Evolutionary conservation across 2,888 invertebrate species (phyloP), one percentile per base, ranked within the genome.

Genomic region (Sminthurides aquaticus): DNA sequence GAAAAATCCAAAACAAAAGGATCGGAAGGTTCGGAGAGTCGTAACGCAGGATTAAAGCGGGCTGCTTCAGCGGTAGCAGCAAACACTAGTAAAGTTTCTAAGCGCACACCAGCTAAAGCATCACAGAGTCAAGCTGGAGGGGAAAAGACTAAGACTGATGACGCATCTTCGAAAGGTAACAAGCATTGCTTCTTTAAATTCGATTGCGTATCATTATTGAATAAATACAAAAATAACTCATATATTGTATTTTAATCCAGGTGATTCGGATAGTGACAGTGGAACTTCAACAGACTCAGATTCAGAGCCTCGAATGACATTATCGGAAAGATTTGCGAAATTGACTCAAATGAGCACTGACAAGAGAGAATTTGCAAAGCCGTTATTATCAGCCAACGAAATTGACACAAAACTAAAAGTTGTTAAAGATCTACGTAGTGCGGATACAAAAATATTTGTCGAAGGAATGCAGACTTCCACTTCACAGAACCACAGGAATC

Each of bases 341-440:
- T 90, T 92, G 86, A 91, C 91, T 25, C 91, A 91, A 77, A 91
- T 91, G 90, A 89, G 89, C 68, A 87, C 89, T 2, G 91, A 91
- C 78, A 83, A 91, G 15, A 84, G 87, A n/a, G 88, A 90, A 60
- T 87, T 91, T 77, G 90, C 73, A 2, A 73, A 73, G 64, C 70
- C 73, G 15, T 34, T 71, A 1, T 43, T 73, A 22, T 63, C 70
- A n/a, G 61, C 69, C 2, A 69, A 71, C 61, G 73, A 73, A 65
- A 73, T 73, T 52, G 73, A 73, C 57, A 73, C 71, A 5, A 73
- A 73, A 60, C 60, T 73, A 49, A 71, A 71, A 58, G 71, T 73
- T 26, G 73, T 73, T 2, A 71, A 71, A 54, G 70, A 73, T 62
- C 61, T 73, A 34, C 65, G 69, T 25, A 71, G 62, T 54, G 65